Percentiles rank a stretch among this genome's conserved stretches.
Evolutionary conservation across 2,113 vertebrate genomes (phyloP).

Genomic region (Notothenia coriiceps): DNA sequence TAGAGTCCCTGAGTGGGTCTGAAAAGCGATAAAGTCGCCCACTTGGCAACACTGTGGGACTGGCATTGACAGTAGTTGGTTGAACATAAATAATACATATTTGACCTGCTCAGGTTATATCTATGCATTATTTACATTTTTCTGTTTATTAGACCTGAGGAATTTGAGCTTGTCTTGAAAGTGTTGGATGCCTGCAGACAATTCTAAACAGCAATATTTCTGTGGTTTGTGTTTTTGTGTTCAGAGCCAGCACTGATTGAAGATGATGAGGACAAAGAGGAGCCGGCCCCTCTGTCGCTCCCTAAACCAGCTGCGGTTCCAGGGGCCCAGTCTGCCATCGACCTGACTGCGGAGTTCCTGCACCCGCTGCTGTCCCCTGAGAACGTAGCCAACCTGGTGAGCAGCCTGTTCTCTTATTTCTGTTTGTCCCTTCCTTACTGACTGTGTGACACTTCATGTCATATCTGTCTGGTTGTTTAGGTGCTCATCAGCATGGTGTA

Average conservation of each 20-base stretch:
- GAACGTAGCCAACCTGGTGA: slow-evolving; percentile 94
- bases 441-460: background rate
- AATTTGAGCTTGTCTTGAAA: background rate
- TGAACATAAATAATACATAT: too few species aligned
- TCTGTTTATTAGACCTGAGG: background rate
- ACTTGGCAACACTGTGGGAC: too few species aligned
- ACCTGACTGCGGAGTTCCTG: slow-evolving; percentile 93
- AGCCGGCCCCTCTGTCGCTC: slow-evolving; percentile 64
- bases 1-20: too few species aligned
- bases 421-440: rapidly evolving
- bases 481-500: slow-evolving; percentile 99
- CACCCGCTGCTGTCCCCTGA: slow-evolving; percentile 89
- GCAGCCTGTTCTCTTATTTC: background rate
- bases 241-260: slow-evolving; percentile 89
- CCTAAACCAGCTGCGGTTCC: slow-evolving; percentile 83
- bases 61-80: too few species aligned
- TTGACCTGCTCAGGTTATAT: too few species aligned
- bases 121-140: too few species aligned
- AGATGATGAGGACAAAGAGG: slow-evolving; percentile 95
- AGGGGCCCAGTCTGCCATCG: slow-evolving; percentile 88
- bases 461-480: slow-evolving; percentile 68
- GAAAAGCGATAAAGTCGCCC: too few species aligned
- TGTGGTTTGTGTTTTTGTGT: background rate
- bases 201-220: background rate
- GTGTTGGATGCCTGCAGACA: background rate